Base-by-base conservation (phyloP, 2,888 invertebrate genomes). In the Polymixis lichenea region DNA sequence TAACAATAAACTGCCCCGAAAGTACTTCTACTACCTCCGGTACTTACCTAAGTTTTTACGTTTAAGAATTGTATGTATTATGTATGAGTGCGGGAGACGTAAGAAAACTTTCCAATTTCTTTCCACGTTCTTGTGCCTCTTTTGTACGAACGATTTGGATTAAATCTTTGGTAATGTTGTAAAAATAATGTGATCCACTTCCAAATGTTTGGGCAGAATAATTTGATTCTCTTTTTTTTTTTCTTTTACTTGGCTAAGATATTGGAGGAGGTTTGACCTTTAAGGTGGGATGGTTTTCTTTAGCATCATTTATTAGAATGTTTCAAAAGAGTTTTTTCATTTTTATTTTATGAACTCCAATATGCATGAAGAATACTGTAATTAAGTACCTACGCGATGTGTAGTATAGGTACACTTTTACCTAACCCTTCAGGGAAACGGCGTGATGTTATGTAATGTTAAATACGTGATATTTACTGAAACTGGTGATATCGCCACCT, bases 51-150 rank as follows among this genome's bases (percentile, higher is more conserved):
- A 86, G 84, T 87, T 87, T 85, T 80, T 83, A 68, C 78, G 83
- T 86, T 83, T 80, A 81, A 81, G 80, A 74, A 85, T 77, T 87
- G 76, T 85, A 85, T 87, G 87, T 87, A 81, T 81, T 83, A 87
- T 86, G 87, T 86, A 86, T 87, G 83, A 86, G 78, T 85, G 78
- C 79, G 80, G 60, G 65, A 66, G 69, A 80, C 73, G 83, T 73
- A 80, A 80, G 77, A 62, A 77, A 86, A 86, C 78, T 86, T 86
- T 79, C 64, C 72, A 83, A 87, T 87, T 86, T 83, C 78, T 76
- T 83, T 80, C 68, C 49, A 58, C 75, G 72, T 83, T 75, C 71
- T 71, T 77, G 68, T 72, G 83, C 77, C 69, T 51, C 77, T 87
- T 80, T 79, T 68, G 49, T 75, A 75, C 66, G 77, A 85, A 78